Base-by-base conservation (phyloP, 1,140 invertebrate species). In the Drosophila triauraria region DNA sequence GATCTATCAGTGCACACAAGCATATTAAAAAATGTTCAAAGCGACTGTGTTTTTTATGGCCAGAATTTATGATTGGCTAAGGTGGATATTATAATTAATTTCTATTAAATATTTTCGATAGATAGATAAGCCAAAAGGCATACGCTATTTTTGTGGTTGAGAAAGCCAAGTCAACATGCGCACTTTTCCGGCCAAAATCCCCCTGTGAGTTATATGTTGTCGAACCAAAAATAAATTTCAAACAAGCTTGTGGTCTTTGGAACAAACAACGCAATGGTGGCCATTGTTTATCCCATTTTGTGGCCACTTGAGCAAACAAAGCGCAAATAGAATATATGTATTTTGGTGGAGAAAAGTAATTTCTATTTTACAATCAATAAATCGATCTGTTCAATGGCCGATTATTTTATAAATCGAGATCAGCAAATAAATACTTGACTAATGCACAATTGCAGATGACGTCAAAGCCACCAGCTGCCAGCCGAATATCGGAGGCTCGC, bases 381-480 rank as follows among this genome's bases (percentile, higher is more conserved):
- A 25, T 61, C 61, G 40, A 38, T 30, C 17, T 40, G 6, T 12
- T 40, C n/a, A 32, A 53, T 53, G 15, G 17, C 7, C 12, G 32
- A 12, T 54, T 61, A 47, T 50, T 48, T 12, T 43, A 51, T 13
- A 72, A 74, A 43, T 20, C 38, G 23, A 56, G 20, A 40, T 38
- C 12, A 10, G 3, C 17, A 38, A 65, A 46, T 38, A 46, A 38
- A 44, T 70, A 40, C 43, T 35, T 61, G 59, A 35, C 30, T 35
- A 59, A 35, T 54, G 32, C 59, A 44, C 59, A 64, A 20, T 74
- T 64, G 50, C 43, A 88, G 84, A 90, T 88, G 84, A 88, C 84
- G 81, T 78, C 84, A 84, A 63, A 61, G 85, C 78, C 59, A 61
- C 79, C 68, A 81, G 64, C 65, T 81, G 79, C 51, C 43, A 35